phyloP scores from a whole-genome alignment of 2,888 invertebrate species.

The Agrenia bidenticulata region DNA sequence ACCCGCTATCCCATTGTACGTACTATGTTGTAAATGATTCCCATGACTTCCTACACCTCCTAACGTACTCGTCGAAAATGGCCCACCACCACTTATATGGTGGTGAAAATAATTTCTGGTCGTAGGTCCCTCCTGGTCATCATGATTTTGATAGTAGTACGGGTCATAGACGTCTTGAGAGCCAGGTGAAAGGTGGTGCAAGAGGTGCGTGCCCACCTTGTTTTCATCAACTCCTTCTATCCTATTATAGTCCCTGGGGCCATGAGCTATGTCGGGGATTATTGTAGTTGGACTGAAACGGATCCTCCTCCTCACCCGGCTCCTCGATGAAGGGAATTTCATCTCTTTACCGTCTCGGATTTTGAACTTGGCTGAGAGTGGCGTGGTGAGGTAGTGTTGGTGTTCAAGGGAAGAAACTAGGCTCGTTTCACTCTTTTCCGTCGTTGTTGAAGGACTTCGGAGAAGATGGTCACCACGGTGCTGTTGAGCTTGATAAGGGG shows the following conservation, averaged over 20 bases:
- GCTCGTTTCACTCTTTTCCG: conserved; percentile 8
- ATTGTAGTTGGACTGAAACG: conserved; percentile 12
- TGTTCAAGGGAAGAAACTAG: background rate
- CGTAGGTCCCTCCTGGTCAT: background rate
- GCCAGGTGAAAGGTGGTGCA: too few relatives aligned
- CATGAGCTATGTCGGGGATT: too few relatives aligned
- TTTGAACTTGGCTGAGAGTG: background rate
- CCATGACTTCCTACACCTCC: too few relatives aligned
- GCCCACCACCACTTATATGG: background rate
- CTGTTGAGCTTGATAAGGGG: background rate
- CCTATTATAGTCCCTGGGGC: too few relatives aligned
- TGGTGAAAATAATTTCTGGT: background rate
- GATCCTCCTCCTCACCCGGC: conserved; percentile 7
- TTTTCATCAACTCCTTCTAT: too few relatives aligned
- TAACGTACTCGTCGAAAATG: background rate
- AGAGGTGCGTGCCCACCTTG: too few relatives aligned
- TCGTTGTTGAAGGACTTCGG: conserved; percentile 10
- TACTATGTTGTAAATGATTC: too few relatives aligned
- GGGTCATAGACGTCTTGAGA: conserved; percentile 2
- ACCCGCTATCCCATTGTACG: too few relatives aligned
- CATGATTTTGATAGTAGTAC: background rate
- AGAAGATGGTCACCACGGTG: conserved; percentile 9
- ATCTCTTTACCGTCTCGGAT: conserved; percentile 15
- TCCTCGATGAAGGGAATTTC: conserved; percentile 4
- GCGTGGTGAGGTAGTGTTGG: background rate